Conservation (phyloP, 1,140 invertebrate species). For the Schlechtendalia chinensis region DNA sequence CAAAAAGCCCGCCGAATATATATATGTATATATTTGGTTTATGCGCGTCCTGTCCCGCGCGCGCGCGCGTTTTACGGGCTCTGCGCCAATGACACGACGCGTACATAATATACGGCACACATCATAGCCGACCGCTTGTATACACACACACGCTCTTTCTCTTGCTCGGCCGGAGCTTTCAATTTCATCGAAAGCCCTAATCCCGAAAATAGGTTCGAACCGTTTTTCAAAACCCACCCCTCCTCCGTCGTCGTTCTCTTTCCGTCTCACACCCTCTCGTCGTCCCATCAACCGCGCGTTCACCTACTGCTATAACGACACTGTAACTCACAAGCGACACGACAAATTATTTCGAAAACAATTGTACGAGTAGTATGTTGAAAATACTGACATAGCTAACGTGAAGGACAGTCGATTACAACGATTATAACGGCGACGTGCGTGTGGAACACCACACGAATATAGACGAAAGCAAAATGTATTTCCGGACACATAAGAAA, state of each 20-base stretch:
- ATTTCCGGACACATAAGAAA: no score
- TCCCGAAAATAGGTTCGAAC: constrained; percentile 19
- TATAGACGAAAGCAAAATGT: no score
- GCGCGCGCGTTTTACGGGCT: constrained; percentile 26
- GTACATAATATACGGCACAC: no score
- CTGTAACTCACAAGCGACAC: not conserved
- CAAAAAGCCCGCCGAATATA: not conserved
- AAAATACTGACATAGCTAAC: not conserved
- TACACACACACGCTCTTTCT: not conserved
- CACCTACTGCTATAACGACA: no score
- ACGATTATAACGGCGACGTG: no score
- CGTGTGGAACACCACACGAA: no score
- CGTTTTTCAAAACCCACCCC: not conserved
- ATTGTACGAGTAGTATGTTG: not conserved
- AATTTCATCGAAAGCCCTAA: constrained; percentile 32
- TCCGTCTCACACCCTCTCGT: no score
- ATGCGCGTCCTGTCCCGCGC: not conserved
- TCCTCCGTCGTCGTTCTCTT: no score
- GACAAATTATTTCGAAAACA: not conserved
- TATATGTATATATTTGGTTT: constrained; percentile 25
- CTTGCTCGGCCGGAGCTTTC: not conserved
- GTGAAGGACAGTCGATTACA: no score
- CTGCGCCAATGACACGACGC: constrained; percentile 12
- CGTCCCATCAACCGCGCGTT: no score
- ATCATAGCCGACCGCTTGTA: not conserved